Conservation (phyloP, 2,113 vertebrate species). For the Carassius carassius region DNA sequence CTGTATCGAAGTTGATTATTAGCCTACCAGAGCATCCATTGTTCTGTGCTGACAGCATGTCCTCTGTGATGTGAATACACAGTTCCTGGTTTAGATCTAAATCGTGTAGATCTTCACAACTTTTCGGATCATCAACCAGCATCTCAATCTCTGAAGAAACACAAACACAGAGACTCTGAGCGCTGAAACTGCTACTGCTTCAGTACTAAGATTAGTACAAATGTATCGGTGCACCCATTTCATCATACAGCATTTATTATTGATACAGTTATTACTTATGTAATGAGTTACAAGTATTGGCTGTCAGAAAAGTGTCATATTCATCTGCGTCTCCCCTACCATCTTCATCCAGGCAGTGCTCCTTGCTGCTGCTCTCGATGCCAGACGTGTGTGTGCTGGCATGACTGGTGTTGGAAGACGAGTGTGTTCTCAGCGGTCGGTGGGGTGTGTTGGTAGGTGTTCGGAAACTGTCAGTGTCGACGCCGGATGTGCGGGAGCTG, state of each 20-base stretch:
- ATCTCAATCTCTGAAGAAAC: slow-evolving; percentile 90
- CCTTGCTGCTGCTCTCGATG: slow-evolving; percentile 92
- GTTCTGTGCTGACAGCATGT: slow-evolving; percentile 91
- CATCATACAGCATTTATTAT: background rate
- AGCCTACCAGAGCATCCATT: slow-evolving; percentile 85
- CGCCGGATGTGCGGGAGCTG: slow-evolving; percentile 96
- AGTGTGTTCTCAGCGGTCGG: slow-evolving; percentile 87
- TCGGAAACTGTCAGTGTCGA: slow-evolving; percentile 86
- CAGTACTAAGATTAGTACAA: background rate
- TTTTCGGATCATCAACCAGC: slow-evolving; percentile 96
- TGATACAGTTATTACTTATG: background rate
- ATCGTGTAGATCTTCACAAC: slow-evolving; percentile 88
- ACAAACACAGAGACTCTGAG: background rate
- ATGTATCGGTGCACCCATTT: background rate
- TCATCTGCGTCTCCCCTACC: slow-evolving; percentile 70
- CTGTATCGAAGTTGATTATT: too few relatives aligned
- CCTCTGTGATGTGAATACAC: slow-evolving; percentile 97
- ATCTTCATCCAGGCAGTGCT: slow-evolving; percentile 90
- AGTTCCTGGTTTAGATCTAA: slow-evolving; percentile 89
- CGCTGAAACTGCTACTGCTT: background rate
- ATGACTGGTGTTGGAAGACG: slow-evolving; percentile 92
- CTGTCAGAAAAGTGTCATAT: background rate
- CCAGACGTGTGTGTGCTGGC: slow-evolving; percentile 95
- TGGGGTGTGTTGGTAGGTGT: slow-evolving; percentile 73
- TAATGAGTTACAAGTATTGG: background rate